A percentile compares a stretch with the other conserved stretches of the same genome.
Conservation (phyloP, 1,140 invertebrate genomes). For the Drosophila micromelanica region DNA sequence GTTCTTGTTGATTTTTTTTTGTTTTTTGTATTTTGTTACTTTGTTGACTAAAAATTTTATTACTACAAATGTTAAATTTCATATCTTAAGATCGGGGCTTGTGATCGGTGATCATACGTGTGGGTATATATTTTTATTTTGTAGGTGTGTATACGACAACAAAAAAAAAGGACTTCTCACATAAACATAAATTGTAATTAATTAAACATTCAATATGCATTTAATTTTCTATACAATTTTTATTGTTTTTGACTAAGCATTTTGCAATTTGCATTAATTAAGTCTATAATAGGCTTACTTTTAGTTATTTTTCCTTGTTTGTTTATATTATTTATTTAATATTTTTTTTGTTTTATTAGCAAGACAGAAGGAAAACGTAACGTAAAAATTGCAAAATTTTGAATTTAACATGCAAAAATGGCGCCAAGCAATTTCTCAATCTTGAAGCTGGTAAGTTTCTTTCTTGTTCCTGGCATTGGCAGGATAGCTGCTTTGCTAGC, state of each 20-base stretch:
- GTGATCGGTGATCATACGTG: constrained; percentile 22
- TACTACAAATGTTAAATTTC: constrained; percentile 53
- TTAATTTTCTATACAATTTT: constrained; percentile 82
- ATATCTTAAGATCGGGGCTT: constrained; percentile 36
- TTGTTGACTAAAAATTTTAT: constrained; percentile 56
- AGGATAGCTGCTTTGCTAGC: constrained; percentile 6
- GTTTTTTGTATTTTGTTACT: constrained; percentile 4
- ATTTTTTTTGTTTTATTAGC: constrained; percentile 31
- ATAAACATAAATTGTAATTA: constrained; percentile 67
- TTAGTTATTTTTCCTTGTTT: constrained; percentile 38
- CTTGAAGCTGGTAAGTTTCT: not conserved
- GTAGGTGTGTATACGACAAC: constrained; percentile 42
- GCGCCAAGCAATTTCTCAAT: constrained; percentile 46
- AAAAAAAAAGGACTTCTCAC: constrained; percentile 53
- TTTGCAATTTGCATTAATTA: constrained; percentile 79
- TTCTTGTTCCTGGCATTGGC: constrained; percentile 12
- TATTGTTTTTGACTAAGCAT: constrained; percentile 82
- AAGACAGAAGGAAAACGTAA: constrained; percentile 57
- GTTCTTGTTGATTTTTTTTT: constrained; percentile 22
- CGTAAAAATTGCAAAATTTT: constrained; percentile 53
- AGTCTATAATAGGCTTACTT: constrained; percentile 79
- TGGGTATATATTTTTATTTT: constrained; percentile 28
- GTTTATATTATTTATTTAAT: not conserved
- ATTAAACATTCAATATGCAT: constrained; percentile 72
- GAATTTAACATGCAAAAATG: constrained; percentile 67